These are phyloP conservation scores for Lepus oiostolus DNA, from an alignment of 2,797 vertebrate species.

Conservation along the genomic window DNA sequence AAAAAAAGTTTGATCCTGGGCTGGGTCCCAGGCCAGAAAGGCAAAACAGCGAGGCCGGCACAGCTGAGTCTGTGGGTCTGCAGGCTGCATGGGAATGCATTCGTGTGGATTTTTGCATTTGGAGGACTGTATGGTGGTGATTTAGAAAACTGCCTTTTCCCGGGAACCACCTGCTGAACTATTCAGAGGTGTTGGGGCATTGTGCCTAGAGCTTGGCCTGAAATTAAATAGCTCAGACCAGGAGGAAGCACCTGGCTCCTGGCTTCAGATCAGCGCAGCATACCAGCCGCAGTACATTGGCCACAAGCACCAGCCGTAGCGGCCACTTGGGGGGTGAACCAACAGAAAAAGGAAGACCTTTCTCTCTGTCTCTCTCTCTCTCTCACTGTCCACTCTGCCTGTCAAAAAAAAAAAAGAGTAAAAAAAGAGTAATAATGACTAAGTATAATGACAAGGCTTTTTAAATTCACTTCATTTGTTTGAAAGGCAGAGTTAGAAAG, in stretches of 20 bases:
- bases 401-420: background rate
- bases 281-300: no score
- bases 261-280: no score
- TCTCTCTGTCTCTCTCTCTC: no score
- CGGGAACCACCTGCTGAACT: background rate
- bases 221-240: background rate
- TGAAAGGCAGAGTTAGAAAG: no score
- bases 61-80: background rate
- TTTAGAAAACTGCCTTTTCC: background rate
- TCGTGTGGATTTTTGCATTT: background rate
- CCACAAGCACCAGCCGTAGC: no score
- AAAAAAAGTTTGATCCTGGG: background rate
- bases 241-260: no score
- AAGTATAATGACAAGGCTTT: constrained; percentile 28
- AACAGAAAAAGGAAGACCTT: no score
- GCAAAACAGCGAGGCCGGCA: background rate
- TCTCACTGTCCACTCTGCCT: no score
- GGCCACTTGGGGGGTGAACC: no score
- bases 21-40: background rate
- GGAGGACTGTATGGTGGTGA: background rate
- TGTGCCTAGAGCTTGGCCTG: background rate
- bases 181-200: background rate
- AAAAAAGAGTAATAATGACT: constrained; percentile 26
- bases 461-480: no score
- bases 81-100: background rate